Conservation (phyloP, 1,140 invertebrate genomes). For the Ips typographus region DNA sequence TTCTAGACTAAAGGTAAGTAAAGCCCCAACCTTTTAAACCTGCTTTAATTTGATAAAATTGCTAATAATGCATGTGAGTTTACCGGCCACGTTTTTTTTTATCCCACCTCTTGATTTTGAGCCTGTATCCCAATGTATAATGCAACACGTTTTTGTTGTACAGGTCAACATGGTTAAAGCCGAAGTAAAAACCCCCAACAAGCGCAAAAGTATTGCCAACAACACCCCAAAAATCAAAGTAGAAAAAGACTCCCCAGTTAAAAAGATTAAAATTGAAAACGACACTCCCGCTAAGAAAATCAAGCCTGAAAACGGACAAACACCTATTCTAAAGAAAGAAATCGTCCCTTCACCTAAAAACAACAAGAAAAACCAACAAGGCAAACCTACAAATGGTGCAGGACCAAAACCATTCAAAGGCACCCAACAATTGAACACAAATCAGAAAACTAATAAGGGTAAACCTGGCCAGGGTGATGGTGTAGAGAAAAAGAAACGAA, state of each 20-base stretch:
- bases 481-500: slow-evolving; percentile 25
- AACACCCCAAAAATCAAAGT: slow-evolving; percentile 12
- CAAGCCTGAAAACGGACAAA: neutral
- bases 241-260: slow-evolving; percentile 20
- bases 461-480: slow-evolving; percentile 6
- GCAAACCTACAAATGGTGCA: slow-evolving; percentile 32
- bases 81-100: no score
- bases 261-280: slow-evolving; percentile 26
- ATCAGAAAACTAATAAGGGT: slow-evolving; percentile 8
- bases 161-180: slow-evolving; percentile 35
- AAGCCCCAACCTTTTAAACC: no score
- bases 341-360: slow-evolving; percentile 22
- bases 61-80: no score
- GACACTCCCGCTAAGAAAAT: neutral
- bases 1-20: no score
- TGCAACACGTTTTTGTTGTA: neutral
- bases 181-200: slow-evolving; percentile 38
- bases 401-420: slow-evolving; percentile 31
- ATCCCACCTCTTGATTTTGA: no score
- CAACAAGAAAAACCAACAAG: slow-evolving; percentile 29
- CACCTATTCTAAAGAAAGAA: neutral
- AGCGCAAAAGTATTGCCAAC: slow-evolving; percentile 35
- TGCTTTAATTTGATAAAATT: no score
- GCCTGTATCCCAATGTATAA: no score
- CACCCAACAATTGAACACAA: slow-evolving; percentile 11